Percentiles rank a stretch among this genome's conserved stretches.
These are phyloP conservation scores for Microcebus tavaratra DNA, from an alignment of 2,113 vertebrate genomes.

Conservation along the genomic window DNA sequence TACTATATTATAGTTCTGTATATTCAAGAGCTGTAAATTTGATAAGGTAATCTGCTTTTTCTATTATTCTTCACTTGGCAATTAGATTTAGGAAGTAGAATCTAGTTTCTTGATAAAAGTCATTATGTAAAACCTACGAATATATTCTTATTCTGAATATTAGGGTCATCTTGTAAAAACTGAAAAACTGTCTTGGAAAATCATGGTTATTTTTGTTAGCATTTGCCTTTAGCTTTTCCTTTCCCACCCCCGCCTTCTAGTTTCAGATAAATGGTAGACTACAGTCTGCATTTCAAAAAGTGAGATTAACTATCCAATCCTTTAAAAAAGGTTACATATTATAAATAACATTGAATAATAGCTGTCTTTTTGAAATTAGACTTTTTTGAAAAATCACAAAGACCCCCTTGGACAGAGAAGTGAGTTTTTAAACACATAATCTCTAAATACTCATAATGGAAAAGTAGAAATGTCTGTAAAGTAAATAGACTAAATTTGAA, in stretches of 20 bases:
- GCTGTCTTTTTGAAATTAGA: constrained; percentile 84
- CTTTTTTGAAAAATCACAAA: constrained; percentile 85
- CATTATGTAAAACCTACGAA: constrained; percentile 89
- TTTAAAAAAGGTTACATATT: constrained; percentile 85
- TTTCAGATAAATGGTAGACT: constrained; percentile 79
- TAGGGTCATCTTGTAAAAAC: constrained; percentile 87
- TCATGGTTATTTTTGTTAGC: constrained; percentile 85
- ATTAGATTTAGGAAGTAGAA: constrained; percentile 88
- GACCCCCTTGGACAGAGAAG: constrained; percentile 84
- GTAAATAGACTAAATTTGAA: constrained; percentile 82
- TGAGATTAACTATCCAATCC: constrained; percentile 85
- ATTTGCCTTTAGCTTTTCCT: constrained; percentile 82
- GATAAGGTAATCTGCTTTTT: constrained; percentile 88
- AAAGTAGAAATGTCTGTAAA: constrained; percentile 88
- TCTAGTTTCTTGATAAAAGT: constrained; percentile 88
- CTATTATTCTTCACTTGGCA: constrained; percentile 86
- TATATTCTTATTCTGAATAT: constrained; percentile 88
- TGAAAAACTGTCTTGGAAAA: constrained; percentile 84
- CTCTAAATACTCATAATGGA: constrained; percentile 85
- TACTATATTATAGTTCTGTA: constrained; percentile 85
- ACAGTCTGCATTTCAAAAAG: constrained; percentile 87
- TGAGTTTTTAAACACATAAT: constrained; percentile 84
- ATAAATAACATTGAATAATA: constrained; percentile 89
- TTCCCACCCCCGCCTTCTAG: constrained; percentile 70
- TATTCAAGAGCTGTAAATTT: constrained; percentile 88